Base-by-base conservation (phyloP, 1,140 invertebrate genomes). In the Armadillidium nasatum region DNA sequence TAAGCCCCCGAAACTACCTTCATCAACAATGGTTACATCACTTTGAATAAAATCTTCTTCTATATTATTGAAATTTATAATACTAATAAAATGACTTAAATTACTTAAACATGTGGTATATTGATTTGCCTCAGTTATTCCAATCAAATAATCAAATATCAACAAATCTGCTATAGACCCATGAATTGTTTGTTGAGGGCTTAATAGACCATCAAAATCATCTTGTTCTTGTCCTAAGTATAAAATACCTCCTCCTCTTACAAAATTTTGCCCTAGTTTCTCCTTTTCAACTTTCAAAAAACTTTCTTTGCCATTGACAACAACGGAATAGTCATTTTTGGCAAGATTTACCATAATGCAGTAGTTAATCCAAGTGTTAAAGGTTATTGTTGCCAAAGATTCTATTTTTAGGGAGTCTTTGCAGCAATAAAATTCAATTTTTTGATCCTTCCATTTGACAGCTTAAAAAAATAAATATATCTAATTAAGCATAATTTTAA, bases 211-310 rank as follows among this genome's bases (percentile, higher is more conserved):
- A 2, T 67, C 66, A 44, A 67, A 68, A 44, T 75, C 68, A 68
- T 75, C 73, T 75, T 75, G 73, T 43, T 75, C 73, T 68, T 75
- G 73, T 66, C 73, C 73, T 4, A 75, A 11, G 19, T 68, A 44
- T 6, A 75, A 67, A 43, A 75, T 22, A 23, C 73, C 73, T 13
- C 66, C 66, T 75, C 73, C 73, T 15, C 7, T 13, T 4, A 60
- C 50, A 19, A 60, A 15, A 7, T 60, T 60, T 13, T 15, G 50
- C 4, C 11, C 19, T 7, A 60, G 19, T 3, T 2, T 3, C 19
- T 13, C 11, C 19, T 7, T 60, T 13, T 60, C 19, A 60, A 60
- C 19, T 4, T 60, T 15, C 1, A 60, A 4, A 13, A 3, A 15
- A 15, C 19, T 60, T 19, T 15, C 19, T 19, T 60, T 60, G 1